These are phyloP conservation scores for Zosterops hypoxanthus DNA, from an alignment of 2,113 vertebrate species.

Conservation along the genomic window DNA sequence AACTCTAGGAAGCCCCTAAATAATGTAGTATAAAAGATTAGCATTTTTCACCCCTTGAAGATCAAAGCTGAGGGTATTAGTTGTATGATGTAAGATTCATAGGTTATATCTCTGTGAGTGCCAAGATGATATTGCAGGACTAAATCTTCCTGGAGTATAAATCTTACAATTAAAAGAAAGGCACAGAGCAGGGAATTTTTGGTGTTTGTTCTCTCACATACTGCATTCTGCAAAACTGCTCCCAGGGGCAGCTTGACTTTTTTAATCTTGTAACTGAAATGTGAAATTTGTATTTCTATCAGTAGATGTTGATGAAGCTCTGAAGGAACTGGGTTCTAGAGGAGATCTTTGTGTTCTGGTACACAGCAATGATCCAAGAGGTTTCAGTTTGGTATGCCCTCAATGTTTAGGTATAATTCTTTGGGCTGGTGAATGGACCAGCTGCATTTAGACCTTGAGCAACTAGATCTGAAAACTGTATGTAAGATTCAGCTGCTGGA, in stretches of 20 bases:
- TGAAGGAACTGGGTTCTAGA: background rate
- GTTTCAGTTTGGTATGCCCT: background rate
- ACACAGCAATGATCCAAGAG: background rate
- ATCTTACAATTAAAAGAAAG: background rate
- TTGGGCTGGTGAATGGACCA: background rate
- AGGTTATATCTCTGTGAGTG: background rate
- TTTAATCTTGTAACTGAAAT: background rate
- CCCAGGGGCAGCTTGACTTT: background rate
- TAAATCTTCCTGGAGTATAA: background rate
- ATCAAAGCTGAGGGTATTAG: background rate
- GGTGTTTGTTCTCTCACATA: background rate
- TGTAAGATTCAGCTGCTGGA: background rate
- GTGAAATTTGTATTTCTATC: background rate
- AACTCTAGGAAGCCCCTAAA: constrained; percentile 13
- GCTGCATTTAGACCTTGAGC: background rate
- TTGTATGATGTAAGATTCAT: background rate
- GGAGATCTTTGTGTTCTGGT: background rate
- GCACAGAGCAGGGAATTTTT: background rate
- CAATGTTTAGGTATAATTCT: background rate
- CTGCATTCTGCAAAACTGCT: background rate
- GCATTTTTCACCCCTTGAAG: constrained; percentile 4
- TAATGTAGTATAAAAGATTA: background rate
- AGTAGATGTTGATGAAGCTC: background rate
- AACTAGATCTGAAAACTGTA: background rate
- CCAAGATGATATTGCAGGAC: background rate